Base-by-base conservation (phyloP, 1,140 invertebrate genomes). In the Heliothis virescens region DNA sequence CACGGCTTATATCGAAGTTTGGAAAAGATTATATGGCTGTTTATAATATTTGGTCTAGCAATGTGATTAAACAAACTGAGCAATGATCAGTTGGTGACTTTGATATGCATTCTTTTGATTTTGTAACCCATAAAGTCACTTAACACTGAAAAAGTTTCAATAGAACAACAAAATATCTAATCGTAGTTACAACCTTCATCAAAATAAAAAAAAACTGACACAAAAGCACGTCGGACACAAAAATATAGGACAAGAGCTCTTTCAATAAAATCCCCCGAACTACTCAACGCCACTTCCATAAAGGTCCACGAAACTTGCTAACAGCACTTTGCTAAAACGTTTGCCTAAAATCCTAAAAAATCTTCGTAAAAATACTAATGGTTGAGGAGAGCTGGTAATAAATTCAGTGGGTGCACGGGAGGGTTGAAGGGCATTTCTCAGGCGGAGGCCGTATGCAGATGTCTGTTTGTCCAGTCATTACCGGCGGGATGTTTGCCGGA, bases 381-480 rank as follows among this genome's bases (percentile, higher is more conserved):
- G 52, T 72, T 16, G 26, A 9, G 5, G n/a, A 63, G 16, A 53
- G 21, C 15, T 15, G 50, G 53, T 71, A 72, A 72, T 72, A 72
- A 72, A 72, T 72, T 72, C 69, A 57, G n/a, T 72, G 53, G 53
- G 52, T 57, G 53, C 52, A 72, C 11, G 48, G 82, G 60, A 21
- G 79, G 65, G 15, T 60, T 65, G 79, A 59, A 52, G 79, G 79
- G 72, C 77, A 73, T 73, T 76, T 41, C 83, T 84, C 77, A 75
- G 79, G 18, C 65, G 79, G 82, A 52, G 69, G 85, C 71, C 87
- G 85, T 91, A 92, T 92, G 91, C 89, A 92, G 90, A 92, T 92
- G 85, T 86, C 81, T 91, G 87, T 92, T 91, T 92, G 91, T 87
- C 82, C 86, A 92, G 89, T 91, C 88, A 91, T 91, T 92, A 92